Percentiles rank a stretch among this genome's conserved stretches.
Evolutionary conservation across 2,888 invertebrate genomes (phyloP).

Genomic region (Blomia tropicalis): DNA sequence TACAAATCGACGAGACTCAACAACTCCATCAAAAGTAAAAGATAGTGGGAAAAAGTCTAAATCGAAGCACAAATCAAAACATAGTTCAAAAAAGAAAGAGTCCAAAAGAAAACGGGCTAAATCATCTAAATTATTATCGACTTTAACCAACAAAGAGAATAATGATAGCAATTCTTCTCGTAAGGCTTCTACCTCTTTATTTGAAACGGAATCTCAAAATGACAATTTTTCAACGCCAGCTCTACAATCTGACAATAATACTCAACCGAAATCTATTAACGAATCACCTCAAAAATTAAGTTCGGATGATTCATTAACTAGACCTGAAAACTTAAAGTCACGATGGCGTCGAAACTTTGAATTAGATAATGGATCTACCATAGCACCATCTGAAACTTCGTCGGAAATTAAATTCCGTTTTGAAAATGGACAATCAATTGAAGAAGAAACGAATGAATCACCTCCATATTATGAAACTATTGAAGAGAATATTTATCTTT

Average conservation of each 20-base stretch:
- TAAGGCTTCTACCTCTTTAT: background rate
- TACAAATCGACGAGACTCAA: no score
- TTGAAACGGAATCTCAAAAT: background rate
- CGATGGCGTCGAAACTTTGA: conserved; percentile 60
- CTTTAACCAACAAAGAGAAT: background rate
- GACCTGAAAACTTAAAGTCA: conserved; percentile 59
- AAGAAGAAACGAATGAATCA: conserved; percentile 34
- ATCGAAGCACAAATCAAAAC: background rate
- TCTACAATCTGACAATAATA: no score
- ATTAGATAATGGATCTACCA: conserved; percentile 39
- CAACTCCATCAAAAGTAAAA: background rate
- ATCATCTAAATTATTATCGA: conserved; percentile 6
- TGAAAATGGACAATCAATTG: background rate
- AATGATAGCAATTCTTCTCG: conserved; percentile 2
- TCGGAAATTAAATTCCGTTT: background rate
- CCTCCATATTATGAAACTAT: conserved; percentile 62
- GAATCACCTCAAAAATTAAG: background rate
- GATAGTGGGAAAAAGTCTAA: background rate
- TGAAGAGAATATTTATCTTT: conserved; percentile 67
- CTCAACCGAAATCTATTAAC: background rate
- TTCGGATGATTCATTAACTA: background rate
- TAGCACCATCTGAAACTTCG: background rate
- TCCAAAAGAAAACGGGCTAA: background rate
- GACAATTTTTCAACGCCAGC: background rate
- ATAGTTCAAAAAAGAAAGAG: background rate